These are phyloP conservation scores for Heliconius ismenius DNA, from an alignment of 2,888 invertebrate genomes.

Conservation along the genomic window DNA sequence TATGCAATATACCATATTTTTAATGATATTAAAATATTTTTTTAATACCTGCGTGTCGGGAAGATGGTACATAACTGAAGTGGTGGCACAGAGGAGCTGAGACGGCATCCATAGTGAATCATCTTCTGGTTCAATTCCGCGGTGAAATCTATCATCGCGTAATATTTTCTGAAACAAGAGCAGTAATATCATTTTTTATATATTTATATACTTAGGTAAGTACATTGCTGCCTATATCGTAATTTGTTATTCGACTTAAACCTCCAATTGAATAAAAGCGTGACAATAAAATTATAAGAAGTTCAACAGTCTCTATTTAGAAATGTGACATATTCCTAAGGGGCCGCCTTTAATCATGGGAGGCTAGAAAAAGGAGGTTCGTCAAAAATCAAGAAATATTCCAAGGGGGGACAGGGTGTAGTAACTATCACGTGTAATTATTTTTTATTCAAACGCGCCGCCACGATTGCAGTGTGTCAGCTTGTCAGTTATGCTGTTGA, in stretches of 20 bases:
- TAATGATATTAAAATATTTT: background rate
- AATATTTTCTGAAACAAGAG: slow-evolving; percentile 88
- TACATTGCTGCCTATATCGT: background rate
- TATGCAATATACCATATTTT: too few species aligned
- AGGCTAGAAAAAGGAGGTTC: too few species aligned
- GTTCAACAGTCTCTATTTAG: background rate
- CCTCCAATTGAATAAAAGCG: too few species aligned
- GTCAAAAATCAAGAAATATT: too few species aligned
- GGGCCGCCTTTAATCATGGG: too few species aligned
- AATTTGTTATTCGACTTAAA: too few species aligned
- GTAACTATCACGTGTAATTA: too few species aligned
- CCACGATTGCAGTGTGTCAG: too few species aligned
- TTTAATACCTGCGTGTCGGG: slow-evolving; percentile 93
- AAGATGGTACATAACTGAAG: slow-evolving; percentile 88
- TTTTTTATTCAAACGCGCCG: too few species aligned
- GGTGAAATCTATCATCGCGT: slow-evolving; percentile 94
- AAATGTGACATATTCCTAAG: background rate
- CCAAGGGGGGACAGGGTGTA: too few species aligned
- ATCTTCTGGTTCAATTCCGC: slow-evolving; percentile 94
- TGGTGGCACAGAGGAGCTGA: slow-evolving; percentile 92
- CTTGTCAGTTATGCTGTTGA: too few species aligned
- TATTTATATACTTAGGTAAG: background rate
- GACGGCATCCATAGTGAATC: slow-evolving; percentile 96
- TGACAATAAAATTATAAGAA: too few species aligned
- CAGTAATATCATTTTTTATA: background rate